Conservation (phyloP, 2,888 invertebrate species). For the Amiota communis region DNA sequence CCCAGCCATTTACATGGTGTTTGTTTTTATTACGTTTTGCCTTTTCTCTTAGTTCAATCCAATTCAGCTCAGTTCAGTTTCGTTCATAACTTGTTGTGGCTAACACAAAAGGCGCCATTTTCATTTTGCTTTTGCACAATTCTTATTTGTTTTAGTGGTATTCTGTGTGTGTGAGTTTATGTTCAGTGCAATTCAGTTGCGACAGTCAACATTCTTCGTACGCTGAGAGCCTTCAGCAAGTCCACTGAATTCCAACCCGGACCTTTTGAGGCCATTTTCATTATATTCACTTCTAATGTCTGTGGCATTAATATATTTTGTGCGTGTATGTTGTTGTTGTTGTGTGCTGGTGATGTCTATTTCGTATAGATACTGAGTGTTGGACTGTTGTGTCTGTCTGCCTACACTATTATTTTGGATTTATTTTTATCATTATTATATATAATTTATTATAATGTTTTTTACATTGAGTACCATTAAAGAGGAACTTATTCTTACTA, state of each 20-base stretch:
- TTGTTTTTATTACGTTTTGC: conserved; percentile 14
- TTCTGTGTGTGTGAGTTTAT: conserved; percentile 35
- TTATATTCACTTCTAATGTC: conserved; percentile 23
- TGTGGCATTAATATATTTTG: conserved; percentile 7
- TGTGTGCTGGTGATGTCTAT: neutral
- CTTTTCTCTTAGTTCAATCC: neutral
- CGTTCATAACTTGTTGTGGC: conserved; percentile 37
- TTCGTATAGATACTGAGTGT: neutral
- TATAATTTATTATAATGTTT: conserved; percentile 57
- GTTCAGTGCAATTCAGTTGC: neutral
- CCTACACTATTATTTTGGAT: conserved; percentile 44
- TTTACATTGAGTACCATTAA: conserved; percentile 50
- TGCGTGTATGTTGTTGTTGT: neutral
- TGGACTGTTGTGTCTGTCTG: conserved; percentile 8
- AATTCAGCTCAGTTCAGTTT: neutral
- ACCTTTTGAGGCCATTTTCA: conserved; percentile 23
- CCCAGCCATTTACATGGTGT: neutral
- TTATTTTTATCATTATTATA: conserved; percentile 49
- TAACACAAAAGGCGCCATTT: conserved; percentile 41
- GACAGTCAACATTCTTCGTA: too few relatives aligned
- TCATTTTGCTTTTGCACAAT: conserved; percentile 37
- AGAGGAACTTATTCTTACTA: conserved; percentile 9
- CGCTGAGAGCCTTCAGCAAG: too few relatives aligned
- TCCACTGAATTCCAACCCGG: too few relatives aligned
- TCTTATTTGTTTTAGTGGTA: conserved; percentile 29